Evolutionary conservation across 2,113 vertebrate genomes (phyloP), one percentile per base, ranked within the genome.

Genomic region (Diadophis punctatus): DNA sequence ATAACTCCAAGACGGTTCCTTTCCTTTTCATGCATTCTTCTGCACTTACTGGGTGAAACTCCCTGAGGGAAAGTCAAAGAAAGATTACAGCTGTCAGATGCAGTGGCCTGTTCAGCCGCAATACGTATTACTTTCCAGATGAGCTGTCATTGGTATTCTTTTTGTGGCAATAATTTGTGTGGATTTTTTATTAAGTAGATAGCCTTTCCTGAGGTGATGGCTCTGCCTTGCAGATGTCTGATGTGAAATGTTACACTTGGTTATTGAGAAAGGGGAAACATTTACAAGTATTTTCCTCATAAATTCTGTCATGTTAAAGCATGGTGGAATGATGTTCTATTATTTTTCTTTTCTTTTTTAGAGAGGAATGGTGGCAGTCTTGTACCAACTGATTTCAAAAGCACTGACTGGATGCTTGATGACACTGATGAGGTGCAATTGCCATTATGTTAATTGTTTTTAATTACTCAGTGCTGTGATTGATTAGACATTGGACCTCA

Each of bases 41-140:
- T 58, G 16, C 6, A 92, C 34, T 49, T 48, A 89, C 34, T 90
- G 90, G 10, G 1, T 9, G 0, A 34, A 0, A 88, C 3, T 9
- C 84, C 90, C 23, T 0, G 0, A 84, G 1, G 43, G 10, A 93
- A 56, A 88, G 18, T 43, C 20, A 91, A 93, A 52, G 0, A 0
- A 22, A 84, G 84, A 55, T 20, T 0, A 0, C 0, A 80, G 90
- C 74, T 93, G 95, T 14, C 91, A 91, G 88, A 8, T 58, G 0
- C 1, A 0, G 46, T 5, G 58, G 63, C 63, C 14, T 1, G 3
- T 80, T 56, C 91, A 88, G 90, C 0, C 0, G 0, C 91, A 3
- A 90, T 23, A 48, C 6, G n/a, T 0, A 10, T 88, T 48, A 0
- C 46, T 58, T 48, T 90, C 93, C 88, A 68, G 91, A 1, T 89